Evolutionary conservation across 1,140 invertebrate genomes (phyloP), one percentile per base, ranked within the genome.

Genomic region (Drosophila miranda): DNA sequence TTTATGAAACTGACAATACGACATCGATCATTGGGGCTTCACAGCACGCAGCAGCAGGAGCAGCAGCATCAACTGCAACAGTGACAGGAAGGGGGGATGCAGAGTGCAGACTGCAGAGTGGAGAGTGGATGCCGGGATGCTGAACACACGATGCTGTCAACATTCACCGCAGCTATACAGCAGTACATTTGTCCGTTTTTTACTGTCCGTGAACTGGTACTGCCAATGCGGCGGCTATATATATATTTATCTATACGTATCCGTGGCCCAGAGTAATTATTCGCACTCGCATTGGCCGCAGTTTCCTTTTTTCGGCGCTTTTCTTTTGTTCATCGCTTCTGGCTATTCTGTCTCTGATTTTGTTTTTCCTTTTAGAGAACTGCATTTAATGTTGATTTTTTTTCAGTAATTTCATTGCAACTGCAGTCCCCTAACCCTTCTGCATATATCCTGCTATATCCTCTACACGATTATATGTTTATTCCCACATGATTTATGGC

Each of bases 1-100:
- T 86, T 86, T 86, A 86, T 86, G 81, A 86, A 86, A 86, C 81
- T 86, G 81, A 86, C 81, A 86, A 86, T 86, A 86, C 81, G 81
- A 86, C 81, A 86, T 86, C 81, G 81, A 86, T 86, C 81, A 86
- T 87, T 87, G 81, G 77, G 81, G 77, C 81, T 84, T 84, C 81
- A 86, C 81, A 86, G 73, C 81, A 73, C 59, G 56, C 61, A 52
- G 67, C 41, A 57, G 14, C 34, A 41, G 64, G 30, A 45, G 16
- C 19, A 57, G 30, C 34, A 38, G 30, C 8, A 30, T 30, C 30
- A 38, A 38, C 34, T 38, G 34, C 34, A 13, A 38, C 34, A 38
- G 34, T 11, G 7, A 3, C 34, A 38, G 9, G 34, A 3, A 9
- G 30, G 30, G n/a, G 3, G 30, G 2, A 34, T 1, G 34, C 7